Base-by-base conservation (phyloP, 1,140 invertebrate species). In the Leptinotarsa lineolata region DNA sequence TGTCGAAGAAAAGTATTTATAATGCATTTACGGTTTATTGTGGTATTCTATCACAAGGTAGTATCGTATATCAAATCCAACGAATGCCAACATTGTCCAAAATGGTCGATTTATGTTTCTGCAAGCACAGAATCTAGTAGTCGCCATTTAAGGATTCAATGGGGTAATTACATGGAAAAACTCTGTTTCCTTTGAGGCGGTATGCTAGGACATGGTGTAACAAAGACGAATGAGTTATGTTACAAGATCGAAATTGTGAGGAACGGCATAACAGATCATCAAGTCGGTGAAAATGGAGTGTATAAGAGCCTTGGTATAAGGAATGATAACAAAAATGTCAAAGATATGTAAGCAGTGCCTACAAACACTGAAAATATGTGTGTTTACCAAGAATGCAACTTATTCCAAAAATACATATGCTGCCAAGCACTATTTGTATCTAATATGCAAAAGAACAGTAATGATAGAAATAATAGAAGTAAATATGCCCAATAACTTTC, bases 1-100 rank as follows among this genome's bases (percentile, higher is more conserved):
- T 79, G 76, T 77, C 74, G 76, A 79, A 77, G 76, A 68, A 77
- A 72, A 48, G 68, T 70, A 70, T 70, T 70, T 61, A 70, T 70
- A 70, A 70, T 63, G 58, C 68, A 70, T 70, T 77, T 61, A 70
- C 72, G 70, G 72, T 76, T 76, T 76, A 75, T 77, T 76, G 71
- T 70, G 64, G 72, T 69, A 70, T 77, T 77, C 75, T 71, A 78
- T 76, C 70, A 68, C 46, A 72, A 24, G 64, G 68, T 58, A 70
- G 30, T 63, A 67, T 63, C 75, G 75, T 76, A 76, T 73, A 76
- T 76, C 69, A 76, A 61, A 64, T 39, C 39, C 45, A 18, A 22
- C 68, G 68, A 70, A 70, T 70, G 54, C 68, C 21, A 61, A 70
- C 68, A 70, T 70, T 70, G 68, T 70, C 59, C 20, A 21, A 22